These are phyloP conservation scores for Falco biarmicus DNA, from an alignment of 2,797 vertebrate species.

Conservation along the genomic window DNA sequence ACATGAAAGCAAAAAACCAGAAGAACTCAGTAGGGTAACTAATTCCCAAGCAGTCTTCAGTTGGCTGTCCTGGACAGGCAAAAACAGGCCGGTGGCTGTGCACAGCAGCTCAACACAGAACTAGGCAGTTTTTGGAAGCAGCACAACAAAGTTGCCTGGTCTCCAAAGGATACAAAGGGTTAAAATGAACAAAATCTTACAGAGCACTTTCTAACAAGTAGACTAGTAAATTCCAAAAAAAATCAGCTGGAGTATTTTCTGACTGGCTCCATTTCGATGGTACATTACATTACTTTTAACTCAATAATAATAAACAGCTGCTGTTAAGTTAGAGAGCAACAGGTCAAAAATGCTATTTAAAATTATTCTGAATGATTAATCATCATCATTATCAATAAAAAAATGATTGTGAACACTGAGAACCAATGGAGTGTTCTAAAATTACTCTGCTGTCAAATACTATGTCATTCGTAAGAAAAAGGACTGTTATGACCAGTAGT, in stretches of 20 bases:
- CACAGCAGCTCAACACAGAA: not conserved
- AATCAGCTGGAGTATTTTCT: not conserved
- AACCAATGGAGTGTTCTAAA: constrained; percentile 10
- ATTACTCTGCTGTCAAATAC: not conserved
- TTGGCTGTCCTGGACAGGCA: not conserved
- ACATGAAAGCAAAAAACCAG: not conserved
- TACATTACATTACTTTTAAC: not conserved
- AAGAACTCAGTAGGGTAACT: not conserved
- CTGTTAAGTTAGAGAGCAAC: constrained; percentile 16
- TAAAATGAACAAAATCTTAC: not conserved
- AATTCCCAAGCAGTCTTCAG: not conserved
- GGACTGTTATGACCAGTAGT: not conserved
- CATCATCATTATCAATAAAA: not conserved
- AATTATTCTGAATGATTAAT: constrained; percentile 33
- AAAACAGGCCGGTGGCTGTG: not conserved
- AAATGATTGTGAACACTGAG: not conserved
- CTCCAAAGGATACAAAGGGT: not conserved
- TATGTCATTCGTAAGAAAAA: not conserved
- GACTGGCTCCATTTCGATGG: not conserved
- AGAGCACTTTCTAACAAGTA: not conserved
- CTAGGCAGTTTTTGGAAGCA: not conserved
- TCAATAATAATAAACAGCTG: not conserved
- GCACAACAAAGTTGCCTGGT: not conserved
- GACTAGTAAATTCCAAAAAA: not conserved
- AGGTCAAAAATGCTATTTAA: not conserved